A percentile compares a stretch with the other conserved stretches of the same genome.
Conservation (phyloP, 2,797 vertebrate species). For the Tenualosa ilisha region DNA sequence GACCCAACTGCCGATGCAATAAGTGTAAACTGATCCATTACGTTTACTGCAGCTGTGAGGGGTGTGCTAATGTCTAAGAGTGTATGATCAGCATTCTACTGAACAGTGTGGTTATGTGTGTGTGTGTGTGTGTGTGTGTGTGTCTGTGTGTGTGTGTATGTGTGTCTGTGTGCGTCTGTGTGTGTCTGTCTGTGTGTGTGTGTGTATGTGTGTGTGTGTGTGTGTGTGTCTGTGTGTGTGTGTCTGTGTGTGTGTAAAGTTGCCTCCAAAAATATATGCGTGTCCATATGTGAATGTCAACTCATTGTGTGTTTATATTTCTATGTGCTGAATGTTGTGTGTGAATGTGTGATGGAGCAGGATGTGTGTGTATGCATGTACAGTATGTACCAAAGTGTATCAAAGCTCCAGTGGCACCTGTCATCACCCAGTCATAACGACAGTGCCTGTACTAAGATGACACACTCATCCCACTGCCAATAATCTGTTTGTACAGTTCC, state of each 20-base stretch:
- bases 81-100: conserved; percentile 11
- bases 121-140: neutral
- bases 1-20: neutral
- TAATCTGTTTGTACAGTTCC: neutral
- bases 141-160: neutral
- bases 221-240: neutral
- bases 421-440: neutral
- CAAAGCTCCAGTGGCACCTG: conserved; percentile 23
- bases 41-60: neutral
- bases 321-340: too few species aligned
- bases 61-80: neutral
- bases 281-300: too few species aligned
- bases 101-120: neutral
- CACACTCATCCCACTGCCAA: neutral
- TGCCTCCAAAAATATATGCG: too few species aligned
- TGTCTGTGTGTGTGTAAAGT: too few species aligned
- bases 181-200: too few species aligned
- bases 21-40: neutral
- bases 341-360: neutral
- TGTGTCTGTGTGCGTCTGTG: neutral
- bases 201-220: neutral
- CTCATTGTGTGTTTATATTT: too few species aligned
- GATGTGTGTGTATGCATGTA: conserved; percentile 1
- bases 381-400: neutral
- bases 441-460: neutral